A percentile compares a stretch with the other conserved stretches of the same genome.
Conservation (phyloP, 1,140 invertebrate species). For the Mercenaria mercenaria region DNA sequence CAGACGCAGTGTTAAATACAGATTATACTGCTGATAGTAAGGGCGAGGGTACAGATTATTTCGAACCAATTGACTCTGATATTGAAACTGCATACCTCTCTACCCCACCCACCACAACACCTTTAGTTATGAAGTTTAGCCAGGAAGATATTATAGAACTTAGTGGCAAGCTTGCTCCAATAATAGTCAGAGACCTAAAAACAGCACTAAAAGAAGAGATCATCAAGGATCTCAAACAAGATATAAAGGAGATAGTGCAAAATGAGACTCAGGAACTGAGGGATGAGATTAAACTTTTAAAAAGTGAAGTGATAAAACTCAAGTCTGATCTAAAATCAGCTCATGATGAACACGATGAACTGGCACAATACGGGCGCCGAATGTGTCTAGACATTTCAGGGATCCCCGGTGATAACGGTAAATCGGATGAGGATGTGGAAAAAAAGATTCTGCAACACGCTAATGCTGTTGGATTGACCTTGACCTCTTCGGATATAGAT, state of each 20-base stretch:
- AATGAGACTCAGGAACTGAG: background rate
- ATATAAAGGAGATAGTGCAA: background rate
- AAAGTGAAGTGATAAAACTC: background rate
- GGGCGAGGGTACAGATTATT: too few species aligned
- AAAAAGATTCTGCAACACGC: background rate
- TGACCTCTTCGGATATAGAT: background rate
- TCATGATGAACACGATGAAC: background rate
- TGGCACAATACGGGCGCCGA: constrained; percentile 22
- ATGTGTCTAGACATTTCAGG: constrained; percentile 19
- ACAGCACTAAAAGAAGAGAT: background rate
- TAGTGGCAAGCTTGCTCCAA: background rate
- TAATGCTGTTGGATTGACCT: background rate
- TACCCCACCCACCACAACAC: too few species aligned
- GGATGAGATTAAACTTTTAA: background rate
- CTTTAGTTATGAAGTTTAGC: too few species aligned
- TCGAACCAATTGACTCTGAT: too few species aligned
- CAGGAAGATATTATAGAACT: background rate
- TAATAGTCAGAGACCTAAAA: background rate
- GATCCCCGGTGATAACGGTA: background rate
- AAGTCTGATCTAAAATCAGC: background rate
- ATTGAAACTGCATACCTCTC: too few species aligned
- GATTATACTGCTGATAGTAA: too few species aligned
- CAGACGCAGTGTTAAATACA: too few species aligned
- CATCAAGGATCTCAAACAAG: background rate
- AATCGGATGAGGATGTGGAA: background rate